These are phyloP conservation scores for Porites australiensis DNA, from an alignment of 64 coral and sea anemone species.

Conservation along the genomic window DNA sequence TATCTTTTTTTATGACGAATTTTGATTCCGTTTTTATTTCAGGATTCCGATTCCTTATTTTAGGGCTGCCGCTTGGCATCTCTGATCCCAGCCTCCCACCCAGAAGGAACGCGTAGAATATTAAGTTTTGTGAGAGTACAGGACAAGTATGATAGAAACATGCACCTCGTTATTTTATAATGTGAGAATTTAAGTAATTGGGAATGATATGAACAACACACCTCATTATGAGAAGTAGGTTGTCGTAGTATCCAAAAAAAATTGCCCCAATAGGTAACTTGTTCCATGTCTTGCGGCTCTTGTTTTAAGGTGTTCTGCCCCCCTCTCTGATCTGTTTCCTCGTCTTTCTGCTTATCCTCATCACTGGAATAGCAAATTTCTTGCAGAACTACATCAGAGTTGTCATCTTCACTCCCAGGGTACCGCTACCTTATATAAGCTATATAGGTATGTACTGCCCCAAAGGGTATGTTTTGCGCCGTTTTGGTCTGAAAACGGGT, in stretches of 20 bases:
- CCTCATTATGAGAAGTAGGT: slow-evolving; percentile 7
- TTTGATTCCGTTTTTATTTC: too few relatives aligned
- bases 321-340: slow-evolving; percentile 10
- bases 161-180: neutral
- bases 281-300: slow-evolving; percentile 9
- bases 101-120: too few relatives aligned
- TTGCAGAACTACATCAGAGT: neutral
- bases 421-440: too few relatives aligned
- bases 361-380: slow-evolving; percentile 1
- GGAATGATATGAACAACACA: neutral
- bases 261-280: neutral
- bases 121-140: slow-evolving; percentile 7
- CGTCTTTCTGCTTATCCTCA: neutral
- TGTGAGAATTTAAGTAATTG: neutral
- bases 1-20: too few relatives aligned
- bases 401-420: neutral
- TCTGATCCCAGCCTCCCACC: too few relatives aligned
- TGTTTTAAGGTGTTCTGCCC: slow-evolving; percentile 16
- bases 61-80: too few relatives aligned
- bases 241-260: slow-evolving; percentile 25
- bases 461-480: too few relatives aligned
- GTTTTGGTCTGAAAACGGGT: too few relatives aligned
- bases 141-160: neutral
- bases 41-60: too few relatives aligned
- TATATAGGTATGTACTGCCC: too few relatives aligned